Conservation (phyloP, 35 echinoderm and acorn worm genomes). For the Apostichopus japonicus region DNA sequence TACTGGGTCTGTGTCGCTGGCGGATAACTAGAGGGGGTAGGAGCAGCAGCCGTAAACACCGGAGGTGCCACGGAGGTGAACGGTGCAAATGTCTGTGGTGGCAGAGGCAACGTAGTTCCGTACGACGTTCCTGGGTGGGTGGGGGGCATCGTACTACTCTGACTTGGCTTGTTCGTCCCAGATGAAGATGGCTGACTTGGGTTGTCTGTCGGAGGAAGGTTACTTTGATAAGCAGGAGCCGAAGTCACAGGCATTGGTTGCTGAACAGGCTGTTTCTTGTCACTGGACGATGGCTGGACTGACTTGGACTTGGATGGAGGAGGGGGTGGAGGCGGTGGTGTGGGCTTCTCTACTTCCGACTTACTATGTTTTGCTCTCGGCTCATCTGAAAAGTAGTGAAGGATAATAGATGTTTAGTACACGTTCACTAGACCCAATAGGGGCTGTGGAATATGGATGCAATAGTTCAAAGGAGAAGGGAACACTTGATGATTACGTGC, state of each 20-base stretch:
- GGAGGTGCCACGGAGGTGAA: slow-evolving; percentile 53
- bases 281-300: slow-evolving; percentile 7
- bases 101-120: slow-evolving; percentile 1
- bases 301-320: slow-evolving; percentile 38
- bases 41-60: slow-evolving; percentile 38
- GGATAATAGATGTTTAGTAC: too few relatives aligned
- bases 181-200: slow-evolving; percentile 38
- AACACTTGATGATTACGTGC: too few relatives aligned
- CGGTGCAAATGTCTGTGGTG: slow-evolving; percentile 19
- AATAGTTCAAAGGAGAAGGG: too few relatives aligned
- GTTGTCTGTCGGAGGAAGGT: slow-evolving; percentile 41
- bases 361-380: not conserved
- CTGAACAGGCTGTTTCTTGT: slow-evolving; percentile 6
- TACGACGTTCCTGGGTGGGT: slow-evolving; percentile 33
- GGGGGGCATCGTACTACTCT: slow-evolving; percentile 16
- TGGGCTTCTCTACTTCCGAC: slow-evolving; percentile 30
- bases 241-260: slow-evolving; percentile 14
- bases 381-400: slow-evolving; percentile 30
- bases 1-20: slow-evolving; percentile 58
- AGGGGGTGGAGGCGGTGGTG: slow-evolving; percentile 51
- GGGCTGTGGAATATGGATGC: not conserved
- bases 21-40: slow-evolving; percentile 52
- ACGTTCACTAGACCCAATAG: too few relatives aligned
- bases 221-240: slow-evolving; percentile 46
- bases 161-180: not conserved